phyloP scores from a whole-genome alignment of 2,888 invertebrate species.

The Phragmatobia fuliginosa region DNA sequence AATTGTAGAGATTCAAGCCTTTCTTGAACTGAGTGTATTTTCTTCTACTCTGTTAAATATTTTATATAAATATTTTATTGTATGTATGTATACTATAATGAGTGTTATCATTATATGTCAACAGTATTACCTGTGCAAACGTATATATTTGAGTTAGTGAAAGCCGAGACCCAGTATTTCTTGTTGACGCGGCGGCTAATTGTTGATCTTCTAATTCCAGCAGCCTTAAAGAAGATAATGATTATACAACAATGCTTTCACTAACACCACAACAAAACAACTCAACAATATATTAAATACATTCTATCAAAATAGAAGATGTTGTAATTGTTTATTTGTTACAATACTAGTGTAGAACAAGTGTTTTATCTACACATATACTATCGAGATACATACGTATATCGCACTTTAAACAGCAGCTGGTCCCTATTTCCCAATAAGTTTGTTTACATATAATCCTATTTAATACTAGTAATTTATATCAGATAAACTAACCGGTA shows the following conservation, averaged over 20 bases:
- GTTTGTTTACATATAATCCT: neutral
- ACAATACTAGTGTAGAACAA: too few species aligned
- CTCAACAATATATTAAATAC: too few species aligned
- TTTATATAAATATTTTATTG: too few species aligned
- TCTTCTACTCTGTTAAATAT: too few species aligned
- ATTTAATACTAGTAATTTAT: neutral
- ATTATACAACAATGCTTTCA: neutral
- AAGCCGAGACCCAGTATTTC: neutral
- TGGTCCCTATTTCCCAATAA: neutral
- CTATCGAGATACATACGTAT: neutral
- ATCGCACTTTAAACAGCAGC: neutral
- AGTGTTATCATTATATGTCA: neutral
- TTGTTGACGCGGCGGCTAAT: constrained; percentile 26
- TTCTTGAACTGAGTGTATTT: too few species aligned
- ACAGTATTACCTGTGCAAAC: neutral
- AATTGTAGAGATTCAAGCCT: too few species aligned
- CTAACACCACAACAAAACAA: neutral
- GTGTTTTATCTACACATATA: too few species aligned
- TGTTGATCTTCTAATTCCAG: constrained; percentile 65
- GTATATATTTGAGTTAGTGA: neutral
- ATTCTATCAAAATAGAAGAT: too few species aligned
- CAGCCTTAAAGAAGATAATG: constrained; percentile 45
- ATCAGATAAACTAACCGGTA: neutral
- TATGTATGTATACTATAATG: too few species aligned
- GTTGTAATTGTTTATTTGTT: too few species aligned